Conservation (phyloP, 2,113 vertebrate genomes). For the Bufo gargarizans region DNA sequence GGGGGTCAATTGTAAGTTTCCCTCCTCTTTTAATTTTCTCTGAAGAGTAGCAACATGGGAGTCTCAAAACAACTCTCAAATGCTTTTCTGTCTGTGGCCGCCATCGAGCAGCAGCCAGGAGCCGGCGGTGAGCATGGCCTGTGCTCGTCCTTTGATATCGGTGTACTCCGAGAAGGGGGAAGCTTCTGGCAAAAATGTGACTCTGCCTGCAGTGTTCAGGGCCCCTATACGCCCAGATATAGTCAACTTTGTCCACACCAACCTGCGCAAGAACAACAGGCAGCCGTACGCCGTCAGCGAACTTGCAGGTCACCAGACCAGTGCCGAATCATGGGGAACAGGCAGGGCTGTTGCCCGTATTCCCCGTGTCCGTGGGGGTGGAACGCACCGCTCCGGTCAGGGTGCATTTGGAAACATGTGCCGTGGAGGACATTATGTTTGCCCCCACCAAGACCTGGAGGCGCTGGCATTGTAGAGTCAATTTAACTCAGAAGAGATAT, state of each 20-base stretch:
- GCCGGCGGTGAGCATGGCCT: constrained; percentile 80
- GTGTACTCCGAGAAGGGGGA: constrained; percentile 97
- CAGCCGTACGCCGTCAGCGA: constrained; percentile 97
- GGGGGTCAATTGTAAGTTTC: no score
- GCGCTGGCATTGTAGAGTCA: constrained; percentile 95
- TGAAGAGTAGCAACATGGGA: no score
- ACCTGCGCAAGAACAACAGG: constrained; percentile 94
- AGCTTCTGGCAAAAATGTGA: constrained; percentile 89
- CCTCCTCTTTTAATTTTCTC: no score
- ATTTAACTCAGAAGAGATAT: constrained; percentile 91
- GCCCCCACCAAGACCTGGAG: constrained; percentile 98
- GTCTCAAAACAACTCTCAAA: no score
- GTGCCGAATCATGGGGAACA: constrained; percentile 98
- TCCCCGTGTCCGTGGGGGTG: constrained; percentile 93
- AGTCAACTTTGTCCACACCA: constrained; percentile 98
- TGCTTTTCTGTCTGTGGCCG: constrained; percentile 88
- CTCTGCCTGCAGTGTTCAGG: constrained; percentile 92
- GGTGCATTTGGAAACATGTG: constrained; percentile 99
- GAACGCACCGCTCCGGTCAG: constrained; percentile 97
- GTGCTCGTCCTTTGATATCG: constrained; percentile 90
- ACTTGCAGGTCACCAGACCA: constrained; percentile 96
- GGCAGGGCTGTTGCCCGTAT: constrained; percentile 97
- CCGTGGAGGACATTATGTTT: constrained; percentile 97
- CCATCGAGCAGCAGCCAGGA: constrained; percentile 74
- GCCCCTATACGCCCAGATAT: constrained; percentile 95